Percentiles rank a stretch among this genome's conserved stretches.
Conservation (phyloP, 2,113 vertebrate species). For the Taurulus bubalis region DNA sequence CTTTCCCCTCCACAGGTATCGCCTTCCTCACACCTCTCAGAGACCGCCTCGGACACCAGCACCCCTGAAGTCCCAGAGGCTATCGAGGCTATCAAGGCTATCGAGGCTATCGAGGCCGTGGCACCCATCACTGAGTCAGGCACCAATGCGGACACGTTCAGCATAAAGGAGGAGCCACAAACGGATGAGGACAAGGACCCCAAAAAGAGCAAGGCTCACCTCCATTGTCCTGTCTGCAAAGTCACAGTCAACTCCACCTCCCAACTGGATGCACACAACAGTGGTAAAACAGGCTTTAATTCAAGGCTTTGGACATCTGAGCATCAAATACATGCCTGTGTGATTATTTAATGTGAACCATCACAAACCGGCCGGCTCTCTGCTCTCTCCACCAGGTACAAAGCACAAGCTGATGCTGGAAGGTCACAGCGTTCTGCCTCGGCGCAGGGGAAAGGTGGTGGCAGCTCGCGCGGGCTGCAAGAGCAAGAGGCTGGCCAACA, state of each 20-base stretch:
- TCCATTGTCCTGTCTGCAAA: constrained; percentile 96
- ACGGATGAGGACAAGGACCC: constrained; percentile 74
- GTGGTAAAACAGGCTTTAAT: constrained; percentile 81
- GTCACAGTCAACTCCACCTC: constrained; percentile 96
- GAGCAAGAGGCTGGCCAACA: constrained; percentile 89
- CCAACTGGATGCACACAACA: constrained; percentile 97
- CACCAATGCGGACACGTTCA: constrained; percentile 55
- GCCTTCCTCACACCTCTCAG: constrained; percentile 82
- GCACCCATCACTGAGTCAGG: constrained; percentile 30
- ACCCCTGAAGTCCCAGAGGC: constrained; percentile 61
- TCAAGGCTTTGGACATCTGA: not conserved
- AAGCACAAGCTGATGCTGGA: constrained; percentile 98
- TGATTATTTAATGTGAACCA: not conserved
- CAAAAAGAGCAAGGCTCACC: constrained; percentile 89
- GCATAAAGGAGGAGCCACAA: constrained; percentile 51
- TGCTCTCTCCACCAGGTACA: constrained; percentile 84
- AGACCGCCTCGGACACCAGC: constrained; percentile 82
- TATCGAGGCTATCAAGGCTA: constrained; percentile 34
- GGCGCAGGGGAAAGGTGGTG: constrained; percentile 88
- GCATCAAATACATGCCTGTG: not conserved
- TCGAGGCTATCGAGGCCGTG: constrained; percentile 47
- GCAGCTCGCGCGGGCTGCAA: constrained; percentile 88
- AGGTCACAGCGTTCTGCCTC: constrained; percentile 89
- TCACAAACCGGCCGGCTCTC: not conserved
- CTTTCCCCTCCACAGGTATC: constrained; percentile 81